Conservation (phyloP, 2,888 invertebrate species). For the Rhagophthalmus giganteus region DNA sequence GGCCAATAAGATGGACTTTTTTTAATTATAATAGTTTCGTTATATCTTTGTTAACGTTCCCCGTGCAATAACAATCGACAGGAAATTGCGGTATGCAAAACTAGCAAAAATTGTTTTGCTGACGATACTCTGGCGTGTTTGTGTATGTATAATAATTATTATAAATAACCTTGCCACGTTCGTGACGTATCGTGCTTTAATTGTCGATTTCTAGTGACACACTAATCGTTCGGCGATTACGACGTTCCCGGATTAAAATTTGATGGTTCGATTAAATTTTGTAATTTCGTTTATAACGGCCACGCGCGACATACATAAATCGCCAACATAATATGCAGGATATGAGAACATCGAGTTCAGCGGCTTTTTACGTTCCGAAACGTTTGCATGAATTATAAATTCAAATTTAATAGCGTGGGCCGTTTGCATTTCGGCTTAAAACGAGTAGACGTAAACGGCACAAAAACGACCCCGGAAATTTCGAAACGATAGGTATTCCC, state of each 20-base stretch:
- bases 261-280: too few relatives aligned
- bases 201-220: not conserved
- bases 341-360: not conserved
- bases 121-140: not conserved
- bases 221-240: too few relatives aligned
- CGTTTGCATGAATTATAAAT: not conserved
- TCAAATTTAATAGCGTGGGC: not conserved
- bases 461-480: not conserved
- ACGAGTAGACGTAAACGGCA: not conserved
- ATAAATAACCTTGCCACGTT: not conserved
- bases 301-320: not conserved
- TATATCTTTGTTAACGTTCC: too few relatives aligned
- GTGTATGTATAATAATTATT: not conserved
- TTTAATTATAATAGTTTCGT: not conserved
- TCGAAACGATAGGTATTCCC: too few relatives aligned
- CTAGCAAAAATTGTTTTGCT: not conserved
- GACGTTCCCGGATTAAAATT: too few relatives aligned
- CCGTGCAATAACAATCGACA: too few relatives aligned
- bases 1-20: too few relatives aligned
- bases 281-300: not conserved
- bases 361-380: not conserved
- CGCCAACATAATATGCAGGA: not conserved
- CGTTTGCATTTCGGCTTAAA: too few relatives aligned
- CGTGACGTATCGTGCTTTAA: not conserved
- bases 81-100: too few relatives aligned